phyloP scores from a whole-genome alignment of 2,888 invertebrate species.

The Gandaritis pyraliata region DNA sequence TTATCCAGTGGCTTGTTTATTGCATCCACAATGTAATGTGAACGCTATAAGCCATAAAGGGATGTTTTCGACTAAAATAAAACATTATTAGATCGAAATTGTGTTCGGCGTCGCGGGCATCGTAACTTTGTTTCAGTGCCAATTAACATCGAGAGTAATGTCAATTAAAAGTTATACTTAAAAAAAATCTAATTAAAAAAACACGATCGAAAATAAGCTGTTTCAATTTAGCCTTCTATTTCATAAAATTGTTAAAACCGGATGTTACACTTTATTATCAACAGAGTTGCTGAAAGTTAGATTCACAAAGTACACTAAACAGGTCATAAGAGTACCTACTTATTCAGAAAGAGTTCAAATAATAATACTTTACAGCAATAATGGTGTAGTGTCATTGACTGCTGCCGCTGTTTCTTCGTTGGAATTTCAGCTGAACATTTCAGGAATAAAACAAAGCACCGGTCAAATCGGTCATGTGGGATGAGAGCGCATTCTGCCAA shows the following conservation, averaged over 20 bases:
- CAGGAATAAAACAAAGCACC: conserved; percentile 18
- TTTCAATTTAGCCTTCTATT: neutral
- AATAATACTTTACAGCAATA: no score
- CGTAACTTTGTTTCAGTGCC: conserved; percentile 32
- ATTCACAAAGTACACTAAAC: no score
- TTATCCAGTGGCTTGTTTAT: conserved; percentile 60
- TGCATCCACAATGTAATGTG: conserved; percentile 55
- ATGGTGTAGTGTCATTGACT: no score
- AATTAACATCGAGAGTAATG: conserved; percentile 22
- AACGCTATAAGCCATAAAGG: conserved; percentile 44
- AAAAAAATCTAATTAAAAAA: neutral
- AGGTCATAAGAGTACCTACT: no score
- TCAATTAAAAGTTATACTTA: conserved; percentile 15
- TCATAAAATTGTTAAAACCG: neutral
- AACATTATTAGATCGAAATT: conserved; percentile 43
- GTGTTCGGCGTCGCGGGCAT: conserved; percentile 36
- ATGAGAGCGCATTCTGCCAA: conserved; percentile 24
- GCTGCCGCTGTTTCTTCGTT: no score
- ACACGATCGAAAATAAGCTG: neutral
- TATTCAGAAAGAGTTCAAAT: no score
- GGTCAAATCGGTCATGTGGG: conserved; percentile 24
- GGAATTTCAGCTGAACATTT: conserved; percentile 6
- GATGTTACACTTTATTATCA: no score
- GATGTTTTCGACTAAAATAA: conserved; percentile 48
- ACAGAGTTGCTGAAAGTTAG: no score